Conservation (phyloP, 2,888 invertebrate genomes). For the Hypena proboscidalis region DNA sequence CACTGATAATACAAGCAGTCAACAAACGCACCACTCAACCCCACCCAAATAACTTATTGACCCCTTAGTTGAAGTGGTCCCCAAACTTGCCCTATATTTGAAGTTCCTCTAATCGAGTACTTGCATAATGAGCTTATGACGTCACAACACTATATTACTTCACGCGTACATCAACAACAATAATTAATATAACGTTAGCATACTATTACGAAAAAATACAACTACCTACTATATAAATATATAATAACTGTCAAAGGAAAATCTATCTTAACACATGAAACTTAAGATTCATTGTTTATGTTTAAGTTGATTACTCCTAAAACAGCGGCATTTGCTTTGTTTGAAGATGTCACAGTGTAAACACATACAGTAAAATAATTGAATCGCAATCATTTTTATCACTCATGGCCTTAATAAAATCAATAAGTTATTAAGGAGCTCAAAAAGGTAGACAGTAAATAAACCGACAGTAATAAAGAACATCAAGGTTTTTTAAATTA, state of each 20-base stretch:
- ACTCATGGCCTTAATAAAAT: no score
- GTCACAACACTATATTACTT: conserved; percentile 14
- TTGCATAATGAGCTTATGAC: conserved; percentile 14
- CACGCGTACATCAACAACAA: conserved; percentile 20
- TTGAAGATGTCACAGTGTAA: conserved; percentile 7
- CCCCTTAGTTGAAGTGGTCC: no score
- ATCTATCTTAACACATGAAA: not conserved
- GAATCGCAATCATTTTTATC: not conserved
- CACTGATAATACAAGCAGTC: not conserved
- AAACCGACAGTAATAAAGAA: no score
- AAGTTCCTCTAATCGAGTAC: no score
- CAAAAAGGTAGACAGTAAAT: no score
- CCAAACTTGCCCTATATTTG: conserved; percentile 7
- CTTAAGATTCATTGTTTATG: not conserved
- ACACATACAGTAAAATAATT: conserved; percentile 11
- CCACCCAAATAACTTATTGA: not conserved
- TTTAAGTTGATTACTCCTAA: conserved; percentile 16
- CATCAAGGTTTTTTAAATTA: no score
- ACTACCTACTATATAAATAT: no score
- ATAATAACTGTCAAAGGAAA: not conserved
- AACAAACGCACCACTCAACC: not conserved
- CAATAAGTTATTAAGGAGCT: no score
- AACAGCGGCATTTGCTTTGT: conserved; percentile 24
- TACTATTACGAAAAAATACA: conserved; percentile 19
- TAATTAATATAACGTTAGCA: conserved; percentile 33